These are phyloP conservation scores for Stichodactyla mertensii DNA, from an alignment of 64 coral and sea anemone genomes.

Conservation along the genomic window DNA sequence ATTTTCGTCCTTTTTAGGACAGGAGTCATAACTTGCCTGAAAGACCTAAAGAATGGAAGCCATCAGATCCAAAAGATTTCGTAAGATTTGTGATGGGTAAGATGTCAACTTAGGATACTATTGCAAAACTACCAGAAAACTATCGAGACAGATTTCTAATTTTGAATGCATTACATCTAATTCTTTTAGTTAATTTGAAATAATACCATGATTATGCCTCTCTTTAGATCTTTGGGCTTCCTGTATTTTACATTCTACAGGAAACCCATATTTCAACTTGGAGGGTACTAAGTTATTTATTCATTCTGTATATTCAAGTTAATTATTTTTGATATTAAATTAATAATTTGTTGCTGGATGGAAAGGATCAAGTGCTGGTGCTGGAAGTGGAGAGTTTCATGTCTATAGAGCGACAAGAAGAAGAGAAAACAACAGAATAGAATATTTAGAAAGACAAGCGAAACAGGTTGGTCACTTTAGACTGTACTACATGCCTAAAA, in stretches of 20 bases:
- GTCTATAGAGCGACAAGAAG: conserved; percentile 86
- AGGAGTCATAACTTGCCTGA: conserved; percentile 70
- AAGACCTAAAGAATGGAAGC: conserved; percentile 82
- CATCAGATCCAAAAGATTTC: conserved; percentile 92
- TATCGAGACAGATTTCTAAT: too few relatives aligned
- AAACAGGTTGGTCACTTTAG: conserved; percentile 31
- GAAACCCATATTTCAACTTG: neutral
- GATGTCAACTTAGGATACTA: neutral
- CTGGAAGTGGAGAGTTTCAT: conserved; percentile 84
- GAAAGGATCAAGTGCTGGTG: conserved; percentile 97
- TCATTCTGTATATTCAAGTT: too few relatives aligned
- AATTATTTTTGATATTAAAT: neutral
- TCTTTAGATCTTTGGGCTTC: neutral
- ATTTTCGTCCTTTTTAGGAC: conserved; percentile 51
- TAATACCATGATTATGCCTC: too few relatives aligned
- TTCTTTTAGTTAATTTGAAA: too few relatives aligned
- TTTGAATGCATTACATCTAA: too few relatives aligned
- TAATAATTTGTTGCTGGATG: neutral
- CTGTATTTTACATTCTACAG: neutral
- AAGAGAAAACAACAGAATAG: conserved; percentile 85
- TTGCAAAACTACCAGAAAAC: too few relatives aligned
- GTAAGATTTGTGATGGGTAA: conserved; percentile 96
- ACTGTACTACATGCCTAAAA: neutral
- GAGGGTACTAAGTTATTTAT: neutral
- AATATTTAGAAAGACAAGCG: conserved; percentile 76